Percentiles rank a stretch among this genome's conserved stretches.
Conservation (phyloP, 2,797 vertebrate genomes). For the Darevskia mixta region DNA sequence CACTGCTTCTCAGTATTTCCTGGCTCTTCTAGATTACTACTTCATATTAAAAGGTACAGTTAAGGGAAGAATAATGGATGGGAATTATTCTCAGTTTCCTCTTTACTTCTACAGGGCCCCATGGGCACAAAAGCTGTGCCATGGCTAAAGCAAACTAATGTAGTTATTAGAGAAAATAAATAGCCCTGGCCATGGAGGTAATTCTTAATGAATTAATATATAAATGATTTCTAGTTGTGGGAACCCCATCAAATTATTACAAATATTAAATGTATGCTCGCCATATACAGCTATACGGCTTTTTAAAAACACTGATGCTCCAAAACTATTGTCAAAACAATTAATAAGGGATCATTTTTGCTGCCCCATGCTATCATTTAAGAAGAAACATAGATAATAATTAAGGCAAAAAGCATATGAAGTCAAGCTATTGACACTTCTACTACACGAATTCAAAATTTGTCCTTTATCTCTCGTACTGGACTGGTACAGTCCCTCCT, state of each 20-base stretch:
- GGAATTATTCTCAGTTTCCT: neutral
- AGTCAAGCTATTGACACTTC: constrained; percentile 75
- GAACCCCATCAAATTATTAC: constrained; percentile 25
- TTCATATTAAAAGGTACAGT: constrained; percentile 40
- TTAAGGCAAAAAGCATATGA: constrained; percentile 75
- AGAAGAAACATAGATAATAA: constrained; percentile 74
- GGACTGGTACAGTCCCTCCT: constrained; percentile 55
- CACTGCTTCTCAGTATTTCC: constrained; percentile 59
- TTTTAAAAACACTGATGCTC: constrained; percentile 65
- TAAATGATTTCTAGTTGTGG: constrained; percentile 54
- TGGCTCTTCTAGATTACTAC: constrained; percentile 51
- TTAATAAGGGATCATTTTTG: constrained; percentile 71
- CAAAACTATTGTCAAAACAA: constrained; percentile 66
- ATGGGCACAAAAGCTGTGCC: constrained; percentile 22
- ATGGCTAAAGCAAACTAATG: constrained; percentile 15
- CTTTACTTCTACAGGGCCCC: constrained; percentile 32
- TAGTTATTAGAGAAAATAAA: constrained; percentile 27
- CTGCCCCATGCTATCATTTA: constrained; percentile 69
- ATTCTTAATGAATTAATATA: constrained; percentile 58
- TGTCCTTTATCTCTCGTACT: constrained; percentile 61
- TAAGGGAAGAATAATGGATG: constrained; percentile 54
- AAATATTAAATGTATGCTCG: constrained; percentile 57
- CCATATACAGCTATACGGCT: constrained; percentile 41
- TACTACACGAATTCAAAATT: constrained; percentile 70
- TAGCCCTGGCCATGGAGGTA: constrained; percentile 24